phyloP scores from a whole-genome alignment of 2,113 vertebrate genomes.

The Micronycteris hirsuta region DNA sequence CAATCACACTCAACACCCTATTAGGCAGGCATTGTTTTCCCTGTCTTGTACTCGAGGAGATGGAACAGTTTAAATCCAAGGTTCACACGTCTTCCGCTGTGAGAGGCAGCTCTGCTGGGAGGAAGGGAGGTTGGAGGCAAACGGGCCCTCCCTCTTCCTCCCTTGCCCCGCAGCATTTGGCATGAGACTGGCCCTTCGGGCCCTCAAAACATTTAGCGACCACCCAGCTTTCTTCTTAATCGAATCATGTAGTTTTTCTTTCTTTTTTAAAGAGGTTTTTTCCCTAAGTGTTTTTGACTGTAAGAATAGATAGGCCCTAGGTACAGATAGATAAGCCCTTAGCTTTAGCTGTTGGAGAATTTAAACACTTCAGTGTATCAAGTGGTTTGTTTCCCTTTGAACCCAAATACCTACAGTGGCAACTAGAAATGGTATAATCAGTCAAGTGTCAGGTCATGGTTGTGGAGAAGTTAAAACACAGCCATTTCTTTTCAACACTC shows the following conservation, averaged over 20 bases:
- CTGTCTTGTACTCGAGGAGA: not conserved
- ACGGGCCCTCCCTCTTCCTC: not conserved
- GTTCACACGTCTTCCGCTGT: not conserved
- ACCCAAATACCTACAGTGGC: not conserved
- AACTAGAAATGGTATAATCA: not conserved
- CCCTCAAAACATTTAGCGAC: not conserved
- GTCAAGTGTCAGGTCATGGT: not conserved
- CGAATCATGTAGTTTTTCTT: not conserved
- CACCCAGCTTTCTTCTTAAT: not conserved
- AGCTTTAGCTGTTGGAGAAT: slow-evolving; percentile 13
- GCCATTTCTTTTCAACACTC: not conserved
- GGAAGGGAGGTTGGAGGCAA: rapidly evolving
- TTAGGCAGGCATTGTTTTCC: not conserved
- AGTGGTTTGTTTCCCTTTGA: slow-evolving; percentile 50
- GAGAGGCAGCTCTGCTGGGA: not conserved
- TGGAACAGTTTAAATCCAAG: not conserved
- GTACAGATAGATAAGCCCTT: not conserved
- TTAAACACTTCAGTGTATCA: slow-evolving; percentile 31
- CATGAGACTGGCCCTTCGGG: not conserved
- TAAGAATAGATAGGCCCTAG: not conserved
- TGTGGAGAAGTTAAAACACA: not conserved
- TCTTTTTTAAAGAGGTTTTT: not conserved
- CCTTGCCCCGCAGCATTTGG: not conserved
- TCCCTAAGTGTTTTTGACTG: not conserved
- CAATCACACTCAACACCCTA: not conserved